Base-by-base conservation (phyloP, 2,888 invertebrate species). In the Meandrusa payeni region DNA sequence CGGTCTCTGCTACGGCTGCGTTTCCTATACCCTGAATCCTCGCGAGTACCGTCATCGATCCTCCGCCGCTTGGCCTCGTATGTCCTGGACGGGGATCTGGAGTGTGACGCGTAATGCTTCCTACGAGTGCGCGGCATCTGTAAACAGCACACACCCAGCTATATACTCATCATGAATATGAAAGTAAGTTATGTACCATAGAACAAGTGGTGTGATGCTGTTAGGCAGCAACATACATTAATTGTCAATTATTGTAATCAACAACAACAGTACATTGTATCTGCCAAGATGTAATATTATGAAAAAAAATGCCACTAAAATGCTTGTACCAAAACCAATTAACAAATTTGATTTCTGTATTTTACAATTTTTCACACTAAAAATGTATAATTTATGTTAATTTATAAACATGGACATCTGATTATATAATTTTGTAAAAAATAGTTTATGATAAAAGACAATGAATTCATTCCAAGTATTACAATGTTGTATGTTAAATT, bases 81-180 rank as follows among this genome's bases (percentile, higher is more conserved):
- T 0, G 89, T 87, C 44, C 89, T 70, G 5, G 90, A 90, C 26
- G 89, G 80, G 1, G 90, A 90, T 46, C 89, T 75, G 34, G 91
- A 90, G 53, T 87, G 91, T 22, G 90, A 91, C 34, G 91, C 91
- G 69, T 94, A 93, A 75, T 94, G 93, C 86, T 94, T 93, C 89
- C 95, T 93, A 62, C 94, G 91, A 54, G 93, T 93, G 62, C 94
- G 92, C 69, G 95, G 95, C 95, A 95, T 95, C 95, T 95, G 88
- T 41, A 76, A 79, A 31, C 32, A 28, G 28, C 17, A 24, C 17
- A 5, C 10, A n/a, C 1, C n/a, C 15, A 6, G n/a, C 5, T 9
- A n/a, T 29, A 6, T 34, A n/a, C 11, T 27, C 6, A n/a, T 6
- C 11, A 26, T 26, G 6, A 26, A 4, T 26, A 2, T 2, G 6